Evolutionary conservation across 2,797 vertebrate genomes (phyloP).

Genomic region (Triplophysa yarkandensis): DNA sequence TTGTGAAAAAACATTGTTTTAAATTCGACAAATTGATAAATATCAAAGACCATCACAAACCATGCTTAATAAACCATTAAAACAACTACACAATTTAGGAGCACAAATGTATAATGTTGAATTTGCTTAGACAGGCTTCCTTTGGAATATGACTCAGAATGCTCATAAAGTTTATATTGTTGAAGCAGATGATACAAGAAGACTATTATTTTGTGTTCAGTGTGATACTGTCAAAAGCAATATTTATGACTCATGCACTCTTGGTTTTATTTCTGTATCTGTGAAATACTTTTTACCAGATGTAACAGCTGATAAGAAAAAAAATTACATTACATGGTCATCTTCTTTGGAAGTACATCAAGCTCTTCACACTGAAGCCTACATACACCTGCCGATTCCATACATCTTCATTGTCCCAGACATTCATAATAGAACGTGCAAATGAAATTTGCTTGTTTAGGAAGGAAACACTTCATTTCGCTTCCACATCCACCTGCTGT

Average conservation of each 20-base stretch:
- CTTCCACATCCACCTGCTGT: slow-evolving; percentile 31
- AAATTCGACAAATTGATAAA: too few relatives aligned
- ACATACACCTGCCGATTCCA: neutral
- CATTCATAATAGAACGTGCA: neutral
- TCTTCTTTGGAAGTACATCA: too few relatives aligned
- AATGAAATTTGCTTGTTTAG: slow-evolving; percentile 26
- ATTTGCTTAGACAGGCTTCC: neutral
- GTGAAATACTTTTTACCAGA: neutral
- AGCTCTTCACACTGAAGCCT: neutral
- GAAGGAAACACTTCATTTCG: slow-evolving; percentile 33
- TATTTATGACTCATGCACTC: neutral
- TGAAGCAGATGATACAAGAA: neutral
- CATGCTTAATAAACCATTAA: too few relatives aligned
- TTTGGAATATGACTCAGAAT: neutral
- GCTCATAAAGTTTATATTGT: neutral
- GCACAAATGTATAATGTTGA: neutral
- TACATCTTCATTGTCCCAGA: slow-evolving; percentile 1
- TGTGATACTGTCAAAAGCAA: neutral
- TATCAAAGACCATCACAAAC: too few relatives aligned
- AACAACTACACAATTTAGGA: too few relatives aligned
- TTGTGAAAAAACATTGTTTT: too few relatives aligned
- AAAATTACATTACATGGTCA: neutral
- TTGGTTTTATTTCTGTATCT: neutral
- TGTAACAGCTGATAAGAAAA: neutral
- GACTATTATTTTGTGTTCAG: neutral